These are phyloP conservation scores for Bothrops alternatus DNA, from an alignment of 2,797 vertebrate species.

Conservation along the genomic window DNA sequence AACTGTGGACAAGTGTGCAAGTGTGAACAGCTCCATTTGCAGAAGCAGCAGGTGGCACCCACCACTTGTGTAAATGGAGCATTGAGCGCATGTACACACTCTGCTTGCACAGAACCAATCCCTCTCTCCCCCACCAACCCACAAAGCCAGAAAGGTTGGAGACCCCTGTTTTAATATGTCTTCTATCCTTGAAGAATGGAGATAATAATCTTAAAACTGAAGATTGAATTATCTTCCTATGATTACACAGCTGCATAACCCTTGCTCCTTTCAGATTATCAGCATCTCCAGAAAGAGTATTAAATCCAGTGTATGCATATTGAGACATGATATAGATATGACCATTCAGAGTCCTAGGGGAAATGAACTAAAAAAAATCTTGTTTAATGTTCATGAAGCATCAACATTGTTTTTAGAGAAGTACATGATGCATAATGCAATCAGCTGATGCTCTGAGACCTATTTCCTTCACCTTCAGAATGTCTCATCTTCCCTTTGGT, in stretches of 20 bases:
- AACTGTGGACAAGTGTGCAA: no score
- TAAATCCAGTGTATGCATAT: background rate
- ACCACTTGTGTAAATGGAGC: background rate
- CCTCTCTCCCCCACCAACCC: background rate
- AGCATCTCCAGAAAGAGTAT: background rate
- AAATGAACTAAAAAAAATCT: background rate
- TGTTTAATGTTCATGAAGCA: constrained; percentile 16
- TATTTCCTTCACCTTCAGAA: constrained; percentile 25
- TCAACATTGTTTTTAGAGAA: constrained; percentile 8
- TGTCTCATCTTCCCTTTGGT: constrained; percentile 27
- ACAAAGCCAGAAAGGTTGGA: background rate
- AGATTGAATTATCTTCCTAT: background rate
- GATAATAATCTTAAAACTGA: background rate
- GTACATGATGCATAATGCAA: constrained; percentile 23
- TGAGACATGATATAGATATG: background rate
- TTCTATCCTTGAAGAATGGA: background rate
- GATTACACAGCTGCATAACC: background rate
- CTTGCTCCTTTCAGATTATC: background rate
- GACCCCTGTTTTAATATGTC: background rate
- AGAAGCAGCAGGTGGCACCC: background rate
- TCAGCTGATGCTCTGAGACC: constrained; percentile 13
- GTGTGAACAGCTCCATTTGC: no score
- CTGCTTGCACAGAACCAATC: background rate
- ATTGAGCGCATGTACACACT: fast-evolving
- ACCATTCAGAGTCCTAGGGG: background rate